A percentile compares a stretch with the other conserved stretches of the same genome.
Evolutionary conservation across 2,113 vertebrate genomes (phyloP).

Genomic region (Channa maculata): DNA sequence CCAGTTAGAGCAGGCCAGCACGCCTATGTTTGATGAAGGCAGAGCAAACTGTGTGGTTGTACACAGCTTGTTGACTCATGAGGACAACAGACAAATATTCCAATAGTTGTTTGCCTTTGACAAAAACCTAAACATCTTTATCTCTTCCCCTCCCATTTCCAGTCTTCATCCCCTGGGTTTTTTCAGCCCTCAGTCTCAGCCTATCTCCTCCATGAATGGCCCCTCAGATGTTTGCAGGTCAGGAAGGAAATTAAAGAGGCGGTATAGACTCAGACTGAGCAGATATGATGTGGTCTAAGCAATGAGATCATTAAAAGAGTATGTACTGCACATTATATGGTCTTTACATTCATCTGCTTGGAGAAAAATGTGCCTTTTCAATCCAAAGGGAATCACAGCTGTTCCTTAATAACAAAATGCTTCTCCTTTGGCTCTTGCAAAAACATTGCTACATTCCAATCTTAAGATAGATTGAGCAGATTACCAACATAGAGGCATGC

Average conservation of each 20-base stretch:
- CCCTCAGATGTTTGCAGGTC: conserved; percentile 63
- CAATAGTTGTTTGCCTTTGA: not conserved
- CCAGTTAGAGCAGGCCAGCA: conserved; percentile 37
- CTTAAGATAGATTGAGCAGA: conserved; percentile 35
- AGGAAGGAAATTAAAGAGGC: conserved; percentile 66
- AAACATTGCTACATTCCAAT: conserved; percentile 47
- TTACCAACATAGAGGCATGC: conserved; percentile 22
- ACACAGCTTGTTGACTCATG: conserved; percentile 16
- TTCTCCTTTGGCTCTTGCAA: conserved; percentile 16
- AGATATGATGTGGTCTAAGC: conserved; percentile 46
- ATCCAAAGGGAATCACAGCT: not conserved
- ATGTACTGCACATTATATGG: not conserved
- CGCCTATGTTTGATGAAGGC: conserved; percentile 55
- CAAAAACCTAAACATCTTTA: conserved; percentile 48
- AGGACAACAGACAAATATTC: not conserved
- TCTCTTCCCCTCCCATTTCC: conserved; percentile 65
- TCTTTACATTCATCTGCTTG: conserved; percentile 7
- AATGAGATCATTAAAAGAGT: conserved; percentile 19
- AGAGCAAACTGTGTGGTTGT: conserved; percentile 18
- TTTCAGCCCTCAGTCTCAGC: conserved; percentile 28
- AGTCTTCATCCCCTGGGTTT: conserved; percentile 58
- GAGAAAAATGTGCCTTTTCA: conserved; percentile 1
- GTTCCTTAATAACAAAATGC: conserved; percentile 5
- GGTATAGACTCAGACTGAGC: conserved; percentile 55
- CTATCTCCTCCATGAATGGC: conserved; percentile 46